phyloP scores from a whole-genome alignment of 1,140 invertebrate species.

The Amyelois transitella region DNA sequence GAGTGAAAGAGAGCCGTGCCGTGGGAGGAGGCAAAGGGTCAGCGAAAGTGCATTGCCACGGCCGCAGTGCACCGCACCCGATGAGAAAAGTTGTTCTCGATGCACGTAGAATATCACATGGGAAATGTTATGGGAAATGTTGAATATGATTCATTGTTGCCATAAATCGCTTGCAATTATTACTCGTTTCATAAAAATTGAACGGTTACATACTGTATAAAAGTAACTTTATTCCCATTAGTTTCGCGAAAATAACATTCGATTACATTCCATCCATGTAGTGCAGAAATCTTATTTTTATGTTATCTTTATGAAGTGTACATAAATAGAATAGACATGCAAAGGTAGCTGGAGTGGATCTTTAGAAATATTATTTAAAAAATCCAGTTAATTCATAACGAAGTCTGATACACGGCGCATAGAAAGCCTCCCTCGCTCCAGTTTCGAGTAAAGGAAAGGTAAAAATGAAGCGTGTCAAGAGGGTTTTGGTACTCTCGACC shows the following conservation, averaged over 20 bases:
- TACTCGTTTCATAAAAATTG: neutral
- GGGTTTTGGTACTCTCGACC: slow-evolving; percentile 49
- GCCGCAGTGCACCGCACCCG: slow-evolving; percentile 55
- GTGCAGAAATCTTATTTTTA: neutral
- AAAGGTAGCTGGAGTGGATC: neutral
- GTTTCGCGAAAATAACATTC: neutral
- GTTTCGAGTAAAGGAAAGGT: slow-evolving; percentile 52
- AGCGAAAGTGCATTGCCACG: slow-evolving; percentile 73
- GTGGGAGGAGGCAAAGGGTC: slow-evolving; percentile 66
- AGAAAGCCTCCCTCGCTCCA: slow-evolving; percentile 34
- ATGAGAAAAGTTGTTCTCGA: slow-evolving; percentile 64
- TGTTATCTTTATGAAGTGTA: neutral
- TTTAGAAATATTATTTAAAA: slow-evolving; percentile 21
- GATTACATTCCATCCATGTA: neutral
- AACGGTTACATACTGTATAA: neutral
- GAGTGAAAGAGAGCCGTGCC: slow-evolving; percentile 46
- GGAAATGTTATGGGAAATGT: slow-evolving; percentile 46
- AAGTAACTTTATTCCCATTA: neutral
- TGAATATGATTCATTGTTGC: neutral
- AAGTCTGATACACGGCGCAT: slow-evolving; percentile 29
- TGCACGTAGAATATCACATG: slow-evolving; percentile 47
- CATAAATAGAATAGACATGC: neutral
- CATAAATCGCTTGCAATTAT: neutral
- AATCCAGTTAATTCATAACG: slow-evolving; percentile 31
- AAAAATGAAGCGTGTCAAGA: slow-evolving; percentile 66